Evolutionary conservation across 2,888 invertebrate species (phyloP).

Genomic region (Salticus scenicus): DNA sequence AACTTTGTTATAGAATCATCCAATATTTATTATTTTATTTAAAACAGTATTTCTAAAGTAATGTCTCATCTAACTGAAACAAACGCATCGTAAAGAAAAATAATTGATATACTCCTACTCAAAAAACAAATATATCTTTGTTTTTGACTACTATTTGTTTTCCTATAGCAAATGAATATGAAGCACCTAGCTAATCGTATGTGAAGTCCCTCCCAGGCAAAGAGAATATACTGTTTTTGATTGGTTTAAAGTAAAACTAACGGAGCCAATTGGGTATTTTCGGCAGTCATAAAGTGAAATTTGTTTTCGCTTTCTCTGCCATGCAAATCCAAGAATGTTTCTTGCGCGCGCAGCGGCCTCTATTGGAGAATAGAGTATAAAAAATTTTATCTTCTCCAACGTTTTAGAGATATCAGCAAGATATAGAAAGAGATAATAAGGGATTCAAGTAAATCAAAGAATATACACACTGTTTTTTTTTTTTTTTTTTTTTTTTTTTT

Average conservation of each 20-base stretch:
- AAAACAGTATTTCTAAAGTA: not conserved
- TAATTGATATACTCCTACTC: not conserved
- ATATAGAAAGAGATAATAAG: no score
- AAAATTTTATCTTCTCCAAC: not conserved
- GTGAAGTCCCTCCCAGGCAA: constrained; percentile 57
- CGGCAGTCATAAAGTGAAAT: constrained; percentile 21
- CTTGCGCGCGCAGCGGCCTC: constrained; percentile 38
- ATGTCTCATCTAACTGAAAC: constrained; percentile 8
- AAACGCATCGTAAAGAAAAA: constrained; percentile 26
- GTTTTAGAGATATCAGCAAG: no score
- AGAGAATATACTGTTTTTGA: constrained; percentile 19
- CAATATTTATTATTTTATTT: not conserved
- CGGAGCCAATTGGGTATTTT: constrained; percentile 45
- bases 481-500: no score
- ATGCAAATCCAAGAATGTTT: constrained; percentile 51
- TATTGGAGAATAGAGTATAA: constrained; percentile 22
- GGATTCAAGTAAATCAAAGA: no score
- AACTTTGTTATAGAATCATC: not conserved
- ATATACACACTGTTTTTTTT: no score
- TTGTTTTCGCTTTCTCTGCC: not conserved
- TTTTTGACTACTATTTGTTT: constrained; percentile 43
- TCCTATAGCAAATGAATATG: constrained; percentile 50
- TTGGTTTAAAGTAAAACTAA: constrained; percentile 64
- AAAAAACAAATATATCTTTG: not conserved
- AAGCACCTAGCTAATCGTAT: constrained; percentile 61